A percentile compares a stretch with the other conserved stretches of the same genome.
Evolutionary conservation across 2,888 invertebrate species (phyloP).

Genomic region (Nomada flava): DNA sequence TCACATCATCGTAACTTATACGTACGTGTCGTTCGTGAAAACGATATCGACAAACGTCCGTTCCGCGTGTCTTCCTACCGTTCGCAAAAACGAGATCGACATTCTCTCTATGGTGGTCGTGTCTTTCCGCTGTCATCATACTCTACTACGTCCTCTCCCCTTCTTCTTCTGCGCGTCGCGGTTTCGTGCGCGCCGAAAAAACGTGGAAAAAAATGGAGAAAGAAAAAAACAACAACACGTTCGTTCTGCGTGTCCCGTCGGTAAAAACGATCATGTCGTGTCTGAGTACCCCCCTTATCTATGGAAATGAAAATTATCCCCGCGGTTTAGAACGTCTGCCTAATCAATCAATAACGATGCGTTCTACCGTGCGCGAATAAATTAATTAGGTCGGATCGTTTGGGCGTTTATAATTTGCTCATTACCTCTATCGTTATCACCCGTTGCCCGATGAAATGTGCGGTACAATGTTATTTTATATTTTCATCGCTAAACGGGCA

Average conservation of each 20-base stretch:
- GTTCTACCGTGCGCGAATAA: slow-evolving; percentile 28
- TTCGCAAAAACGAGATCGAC: slow-evolving; percentile 67
- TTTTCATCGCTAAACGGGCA: too few species aligned
- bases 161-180: slow-evolving; percentile 62
- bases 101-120: slow-evolving; percentile 67
- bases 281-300: slow-evolving; percentile 37
- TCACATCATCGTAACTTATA: slow-evolving; percentile 74
- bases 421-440: neutral
- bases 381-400: slow-evolving; percentile 52
- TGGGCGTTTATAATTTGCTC: neutral
- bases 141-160: slow-evolving; percentile 63
- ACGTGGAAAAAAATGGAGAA: slow-evolving; percentile 11
- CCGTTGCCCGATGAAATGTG: too few species aligned
- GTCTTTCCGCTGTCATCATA: slow-evolving; percentile 70
- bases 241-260: neutral
- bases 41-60: slow-evolving; percentile 72
- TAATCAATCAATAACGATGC: slow-evolving; percentile 56
- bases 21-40: slow-evolving; percentile 72
- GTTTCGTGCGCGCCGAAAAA: slow-evolving; percentile 46
- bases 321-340: slow-evolving; percentile 21
- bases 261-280: slow-evolving; percentile 49
- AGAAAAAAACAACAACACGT: neutral
- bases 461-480: too few species aligned
- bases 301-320: slow-evolving; percentile 49
- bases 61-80: slow-evolving; percentile 70